Base-by-base conservation (phyloP, 1,140 invertebrate species). In the Papilio glaucus region DNA sequence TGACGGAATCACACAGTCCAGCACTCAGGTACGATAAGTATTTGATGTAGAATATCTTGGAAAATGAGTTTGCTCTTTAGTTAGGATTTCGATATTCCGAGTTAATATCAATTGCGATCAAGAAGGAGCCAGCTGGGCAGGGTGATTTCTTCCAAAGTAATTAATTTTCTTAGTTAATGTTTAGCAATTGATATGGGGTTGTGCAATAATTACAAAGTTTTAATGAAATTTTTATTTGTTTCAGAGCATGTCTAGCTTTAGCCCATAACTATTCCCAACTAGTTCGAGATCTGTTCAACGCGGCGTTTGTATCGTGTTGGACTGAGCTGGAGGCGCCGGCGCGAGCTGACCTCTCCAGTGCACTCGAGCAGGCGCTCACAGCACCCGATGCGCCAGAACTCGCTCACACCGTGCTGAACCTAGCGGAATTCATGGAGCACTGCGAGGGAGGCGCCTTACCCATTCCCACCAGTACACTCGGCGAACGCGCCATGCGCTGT, bases 361-460 rank as follows among this genome's bases (percentile, higher is more conserved):
- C 96, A 7, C 87, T 99, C 0, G 96, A 98, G 80, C 96, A 98
- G 88, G 98, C 98, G 0, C 88, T 99, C 0, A 96, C 96, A 60
- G 97, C 98, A 0, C 98, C 98, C 12, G 98, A 99, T 86, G 95
- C 99, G 63, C 98, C 98, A 0, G 99, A 99, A 91, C 97, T 99
- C 37, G 99, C 98, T 6, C 29, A 33, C 29, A 33, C 29, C 29
- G 29, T 33, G 29, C 29, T 33, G 1, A 99, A 99, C 93, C 93
- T 99, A 29, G 98, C 98, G 0, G 99, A 99, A 93, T 99, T 99
- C 83, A 99, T 99, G 98, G 99, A 99, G 83, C 99, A 99, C 86
- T 99, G 98, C 87, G 99, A 99, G 85, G 98, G 98, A 73, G 98
- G 99, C 13, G 97, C 98, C 0, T 91, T 99, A 69, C 98, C 99